Conservation (phyloP, 2,888 invertebrate species). For the Brenthis ino region DNA sequence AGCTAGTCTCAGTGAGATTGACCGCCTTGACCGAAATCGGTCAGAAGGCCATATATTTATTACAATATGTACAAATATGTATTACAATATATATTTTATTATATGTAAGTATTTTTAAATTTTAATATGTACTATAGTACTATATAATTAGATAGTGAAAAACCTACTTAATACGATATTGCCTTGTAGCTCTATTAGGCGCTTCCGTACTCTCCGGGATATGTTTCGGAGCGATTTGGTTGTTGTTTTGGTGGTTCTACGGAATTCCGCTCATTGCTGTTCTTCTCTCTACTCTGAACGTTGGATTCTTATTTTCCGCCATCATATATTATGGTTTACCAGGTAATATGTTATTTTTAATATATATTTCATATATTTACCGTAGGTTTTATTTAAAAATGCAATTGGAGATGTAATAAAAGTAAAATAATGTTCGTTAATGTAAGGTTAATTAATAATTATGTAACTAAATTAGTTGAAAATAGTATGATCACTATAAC, state of each 20-base stretch:
- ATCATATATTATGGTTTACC: conserved; percentile 82
- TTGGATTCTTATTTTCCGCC: conserved; percentile 84
- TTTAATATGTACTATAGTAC: not conserved
- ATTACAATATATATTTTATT: too few species aligned
- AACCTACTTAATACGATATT: conserved; percentile 30
- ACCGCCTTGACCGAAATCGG: too few species aligned
- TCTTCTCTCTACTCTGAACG: conserved; percentile 79
- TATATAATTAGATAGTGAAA: not conserved
- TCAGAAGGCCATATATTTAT: too few species aligned
- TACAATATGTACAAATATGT: too few species aligned
- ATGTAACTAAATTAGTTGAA: too few species aligned
- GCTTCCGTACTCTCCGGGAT: conserved; percentile 80
- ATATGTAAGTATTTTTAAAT: too few species aligned
- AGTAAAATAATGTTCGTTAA: too few species aligned
- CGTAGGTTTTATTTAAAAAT: too few species aligned
- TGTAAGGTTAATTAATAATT: too few species aligned
- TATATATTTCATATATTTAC: not conserved
- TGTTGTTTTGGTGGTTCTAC: conserved; percentile 84
- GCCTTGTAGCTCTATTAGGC: conserved; percentile 74
- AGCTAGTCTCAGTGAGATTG: too few species aligned
- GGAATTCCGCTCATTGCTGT: conserved; percentile 84
- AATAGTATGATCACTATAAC: too few species aligned
- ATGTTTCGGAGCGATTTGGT: conserved; percentile 83
- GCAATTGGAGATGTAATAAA: too few species aligned
- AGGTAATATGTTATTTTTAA: conserved; percentile 72